Evolutionary conservation across 1,140 invertebrate genomes (phyloP).

Genomic region (Sweltsa coloradensis): DNA sequence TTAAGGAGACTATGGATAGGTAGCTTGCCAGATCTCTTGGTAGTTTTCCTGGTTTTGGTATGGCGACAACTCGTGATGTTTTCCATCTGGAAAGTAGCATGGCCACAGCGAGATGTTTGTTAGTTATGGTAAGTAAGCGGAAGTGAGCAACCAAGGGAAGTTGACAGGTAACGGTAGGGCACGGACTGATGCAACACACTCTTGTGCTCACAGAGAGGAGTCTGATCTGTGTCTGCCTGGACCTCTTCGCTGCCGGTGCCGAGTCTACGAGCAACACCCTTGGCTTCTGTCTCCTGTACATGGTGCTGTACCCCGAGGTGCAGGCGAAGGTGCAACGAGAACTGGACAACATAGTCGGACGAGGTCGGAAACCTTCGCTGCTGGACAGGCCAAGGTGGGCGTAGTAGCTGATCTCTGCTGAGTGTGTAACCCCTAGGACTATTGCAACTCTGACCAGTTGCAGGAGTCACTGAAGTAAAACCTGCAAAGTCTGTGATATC

Average conservation of each 20-base stretch:
- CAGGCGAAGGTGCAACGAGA: conserved; percentile 51
- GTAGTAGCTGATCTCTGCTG: too few species aligned
- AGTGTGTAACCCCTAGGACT: not conserved
- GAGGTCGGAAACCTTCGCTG: conserved; percentile 36
- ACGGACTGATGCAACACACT: too few species aligned
- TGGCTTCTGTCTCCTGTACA: conserved; percentile 44
- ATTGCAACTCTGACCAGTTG: not conserved
- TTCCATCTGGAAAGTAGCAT: too few species aligned
- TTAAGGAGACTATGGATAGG: too few species aligned
- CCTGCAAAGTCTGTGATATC: not conserved
- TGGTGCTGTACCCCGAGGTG: conserved; percentile 50
- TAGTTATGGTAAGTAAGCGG: too few species aligned
- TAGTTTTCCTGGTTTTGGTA: too few species aligned
- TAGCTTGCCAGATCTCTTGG: too few species aligned
- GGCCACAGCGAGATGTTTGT: too few species aligned
- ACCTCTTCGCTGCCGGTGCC: conserved; percentile 55
- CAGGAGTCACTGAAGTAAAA: not conserved
- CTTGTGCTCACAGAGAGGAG: conserved; percentile 54
- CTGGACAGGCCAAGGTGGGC: conserved; percentile 34
- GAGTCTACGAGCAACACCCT: conserved; percentile 56
- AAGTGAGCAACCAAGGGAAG: too few species aligned
- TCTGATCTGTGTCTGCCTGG: conserved; percentile 48
- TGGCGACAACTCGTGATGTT: too few species aligned
- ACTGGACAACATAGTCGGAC: conserved; percentile 50
- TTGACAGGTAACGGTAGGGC: too few species aligned